Evolutionary conservation across 2,888 invertebrate species (phyloP), one percentile per base, ranked within the genome.

Genomic region (Bembecia ichneumoniformis): DNA sequence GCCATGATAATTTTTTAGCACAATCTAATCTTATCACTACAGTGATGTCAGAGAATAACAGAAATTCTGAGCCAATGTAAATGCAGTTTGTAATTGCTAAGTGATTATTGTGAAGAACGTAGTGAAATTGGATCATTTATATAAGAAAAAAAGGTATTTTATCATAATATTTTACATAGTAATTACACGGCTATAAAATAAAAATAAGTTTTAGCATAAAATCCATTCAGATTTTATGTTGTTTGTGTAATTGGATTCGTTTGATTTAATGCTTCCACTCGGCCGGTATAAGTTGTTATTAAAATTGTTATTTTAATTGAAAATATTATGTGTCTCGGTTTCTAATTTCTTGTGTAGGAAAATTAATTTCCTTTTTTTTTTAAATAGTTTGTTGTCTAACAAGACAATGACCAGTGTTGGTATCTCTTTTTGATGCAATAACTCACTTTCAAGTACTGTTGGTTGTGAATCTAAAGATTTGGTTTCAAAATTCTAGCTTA

Each of bases 1-100:
- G 35, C 49, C 47, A 51, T 52, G 52, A 54, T 59, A 46, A 40
- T 44, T 46, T 52, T 51, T 57, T 60, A 51, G 49, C 46, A 50
- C 52, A 63, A 77, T 80, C 77, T 76, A 66, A 82, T 82, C 82
- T 81, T 77, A 80, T 82, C 78, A 57, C 55, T 52, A 49, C 56
- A 52, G 60, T 79, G 78, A 82, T 75, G 77, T 78, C 80, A 80
- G 65, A 62, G 50, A 64, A 64, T 64, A 69, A 75, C 66, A 68
- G 67, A 64, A 67, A 68, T 63, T 66, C 63, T 40, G 40, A 40
- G 40, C 56, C 52, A 51, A 49, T 58, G 54, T 36, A 44, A 35
- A 46, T 51, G 51, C 46, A 55, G 54, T 55, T 40, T 40, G 40
- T 40, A 40, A 40, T 40, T 40, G 40, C 40, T 14, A 14, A 40